Conservation (phyloP, 2,113 vertebrate genomes). For the Smithornis capensis region DNA sequence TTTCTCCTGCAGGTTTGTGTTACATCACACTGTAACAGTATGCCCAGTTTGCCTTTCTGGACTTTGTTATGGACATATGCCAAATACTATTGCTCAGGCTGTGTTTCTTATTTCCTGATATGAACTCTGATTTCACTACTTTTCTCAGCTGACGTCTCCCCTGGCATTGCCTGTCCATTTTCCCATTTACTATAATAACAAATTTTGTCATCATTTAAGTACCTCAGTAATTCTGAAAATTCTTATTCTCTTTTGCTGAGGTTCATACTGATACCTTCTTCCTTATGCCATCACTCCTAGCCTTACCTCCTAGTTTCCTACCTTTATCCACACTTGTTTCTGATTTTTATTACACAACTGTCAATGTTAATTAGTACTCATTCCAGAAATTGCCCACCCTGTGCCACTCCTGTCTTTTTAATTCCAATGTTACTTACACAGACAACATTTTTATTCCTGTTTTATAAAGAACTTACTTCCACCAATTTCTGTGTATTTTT, state of each 20-base stretch:
- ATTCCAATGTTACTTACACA: background rate
- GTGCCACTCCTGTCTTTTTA: background rate
- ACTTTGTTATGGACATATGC: background rate
- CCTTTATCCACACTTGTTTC: background rate
- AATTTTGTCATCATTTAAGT: background rate
- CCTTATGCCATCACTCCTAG: background rate
- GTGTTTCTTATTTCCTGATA: background rate
- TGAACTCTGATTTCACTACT: background rate
- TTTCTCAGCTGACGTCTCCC: background rate
- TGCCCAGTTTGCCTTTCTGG: background rate
- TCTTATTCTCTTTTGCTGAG: background rate
- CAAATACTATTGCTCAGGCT: background rate
- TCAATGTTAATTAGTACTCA: background rate
- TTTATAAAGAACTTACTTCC: background rate
- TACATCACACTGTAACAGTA: background rate
- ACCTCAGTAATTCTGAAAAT: background rate
- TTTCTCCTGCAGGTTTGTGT: background rate
- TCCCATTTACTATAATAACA: background rate
- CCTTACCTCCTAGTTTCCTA: background rate
- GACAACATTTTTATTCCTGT: background rate
- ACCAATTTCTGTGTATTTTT: background rate
- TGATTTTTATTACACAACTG: background rate
- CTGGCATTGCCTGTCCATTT: background rate
- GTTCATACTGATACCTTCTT: background rate
- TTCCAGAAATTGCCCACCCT: background rate